These are phyloP conservation scores for Sepiola atlantica DNA, from an alignment of 2,888 invertebrate genomes.

Conservation along the genomic window DNA sequence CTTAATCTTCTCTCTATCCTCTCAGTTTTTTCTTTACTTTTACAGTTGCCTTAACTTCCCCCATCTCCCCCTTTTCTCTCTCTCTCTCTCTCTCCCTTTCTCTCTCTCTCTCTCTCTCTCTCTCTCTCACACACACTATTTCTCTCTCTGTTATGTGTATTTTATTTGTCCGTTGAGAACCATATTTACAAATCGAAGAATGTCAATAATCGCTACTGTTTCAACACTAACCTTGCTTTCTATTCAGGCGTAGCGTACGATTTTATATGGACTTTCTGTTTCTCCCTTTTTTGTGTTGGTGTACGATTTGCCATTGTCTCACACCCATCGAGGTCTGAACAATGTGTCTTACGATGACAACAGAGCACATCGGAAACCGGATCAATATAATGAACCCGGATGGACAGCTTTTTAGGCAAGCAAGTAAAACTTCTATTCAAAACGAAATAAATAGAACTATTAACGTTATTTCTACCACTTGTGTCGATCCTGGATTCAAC, in stretches of 20 bases:
- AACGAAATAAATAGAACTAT: too few species aligned
- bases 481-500: too few species aligned
- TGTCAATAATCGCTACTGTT: neutral
- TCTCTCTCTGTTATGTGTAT: neutral
- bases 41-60: neutral
- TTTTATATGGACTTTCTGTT: neutral
- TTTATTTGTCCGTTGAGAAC: neutral
- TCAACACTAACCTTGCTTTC: constrained; percentile 5
- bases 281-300: too few species aligned
- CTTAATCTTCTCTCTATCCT: too few species aligned
- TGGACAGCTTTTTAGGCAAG: too few species aligned
- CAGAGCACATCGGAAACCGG: neutral
- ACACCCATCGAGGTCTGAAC: neutral
- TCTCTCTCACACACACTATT: too few species aligned
- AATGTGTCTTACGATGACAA: neutral
- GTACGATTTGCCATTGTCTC: neutral
- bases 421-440: too few species aligned
- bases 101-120: neutral
- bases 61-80: neutral
- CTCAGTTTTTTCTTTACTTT: too few species aligned
- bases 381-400: neutral
- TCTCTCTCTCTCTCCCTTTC: neutral
- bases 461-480: too few species aligned
- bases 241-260: neutral
- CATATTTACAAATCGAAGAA: neutral